Conservation (phyloP, 1,140 invertebrate species). For the Aphelenchoides fujianensis region DNA sequence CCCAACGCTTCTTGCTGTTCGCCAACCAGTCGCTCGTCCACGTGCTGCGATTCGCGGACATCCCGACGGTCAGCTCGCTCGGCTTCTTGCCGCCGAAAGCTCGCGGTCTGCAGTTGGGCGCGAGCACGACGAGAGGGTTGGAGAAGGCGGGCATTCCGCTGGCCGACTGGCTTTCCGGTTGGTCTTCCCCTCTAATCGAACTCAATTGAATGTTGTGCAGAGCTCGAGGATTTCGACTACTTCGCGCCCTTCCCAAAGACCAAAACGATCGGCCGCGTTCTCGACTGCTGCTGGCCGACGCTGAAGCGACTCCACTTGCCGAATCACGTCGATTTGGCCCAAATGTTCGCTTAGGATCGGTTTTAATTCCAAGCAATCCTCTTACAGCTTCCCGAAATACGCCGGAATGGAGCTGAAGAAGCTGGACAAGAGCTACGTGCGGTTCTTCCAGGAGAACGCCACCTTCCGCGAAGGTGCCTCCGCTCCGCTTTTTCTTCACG, state of each 20-base stretch:
- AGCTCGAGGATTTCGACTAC: neutral
- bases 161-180: constrained; percentile 1
- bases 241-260: neutral
- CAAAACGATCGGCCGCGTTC: neutral
- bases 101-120: neutral
- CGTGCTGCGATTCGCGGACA: neutral
- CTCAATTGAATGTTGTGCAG: neutral
- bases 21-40: neutral
- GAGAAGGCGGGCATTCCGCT: neutral
- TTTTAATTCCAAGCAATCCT: neutral
- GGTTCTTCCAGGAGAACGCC: no score
- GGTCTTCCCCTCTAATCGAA: neutral
- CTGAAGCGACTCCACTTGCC: neutral
- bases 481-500: no score
- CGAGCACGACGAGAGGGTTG: neutral
- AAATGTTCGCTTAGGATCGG: neutral
- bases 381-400: neutral
- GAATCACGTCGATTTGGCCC: neutral
- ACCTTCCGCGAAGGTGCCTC: no score
- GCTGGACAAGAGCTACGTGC: neutral
- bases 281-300: neutral
- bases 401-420: neutral
- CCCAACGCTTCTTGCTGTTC: neutral
- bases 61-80: neutral
- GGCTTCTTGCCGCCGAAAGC: neutral